Conservation (phyloP, 2,797 vertebrate species). For the Squalus acanthias region DNA sequence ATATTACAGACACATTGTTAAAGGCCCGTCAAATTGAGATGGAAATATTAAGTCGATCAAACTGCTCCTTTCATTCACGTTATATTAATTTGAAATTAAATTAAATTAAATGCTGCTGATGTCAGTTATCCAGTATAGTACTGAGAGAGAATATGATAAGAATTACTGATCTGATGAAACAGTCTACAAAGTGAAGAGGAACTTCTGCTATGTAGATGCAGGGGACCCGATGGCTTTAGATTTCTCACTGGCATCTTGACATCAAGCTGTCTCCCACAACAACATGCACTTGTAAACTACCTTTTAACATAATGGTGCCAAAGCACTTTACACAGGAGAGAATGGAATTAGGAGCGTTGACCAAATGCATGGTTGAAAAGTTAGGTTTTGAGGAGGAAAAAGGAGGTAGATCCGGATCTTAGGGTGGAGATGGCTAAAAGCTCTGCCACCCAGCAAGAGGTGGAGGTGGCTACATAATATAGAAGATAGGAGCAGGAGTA, state of each 20-base stretch:
- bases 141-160: not conserved
- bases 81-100: not conserved
- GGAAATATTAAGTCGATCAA: conserved; percentile 1
- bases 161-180: not conserved
- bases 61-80: not conserved
- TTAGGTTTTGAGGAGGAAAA: too few species aligned
- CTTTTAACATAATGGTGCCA: not conserved
- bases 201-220: not conserved
- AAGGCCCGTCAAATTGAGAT: not conserved
- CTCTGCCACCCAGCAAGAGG: not conserved
- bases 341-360: not conserved
- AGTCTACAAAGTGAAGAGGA: not conserved
- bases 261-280: not conserved
- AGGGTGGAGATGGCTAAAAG: not conserved
- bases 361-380: not conserved
- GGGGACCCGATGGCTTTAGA: not conserved
- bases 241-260: not conserved
- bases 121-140: not conserved
- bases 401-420: not conserved
- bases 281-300: not conserved
- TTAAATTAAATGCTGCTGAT: conserved; percentile 5
- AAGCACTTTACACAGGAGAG: not conserved
- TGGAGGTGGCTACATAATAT: too few species aligned
- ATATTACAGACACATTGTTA: not conserved
- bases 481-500: too few species aligned